Evolutionary conservation across 1,140 invertebrate species (phyloP).

Genomic region (Drosophila sp.): DNA sequence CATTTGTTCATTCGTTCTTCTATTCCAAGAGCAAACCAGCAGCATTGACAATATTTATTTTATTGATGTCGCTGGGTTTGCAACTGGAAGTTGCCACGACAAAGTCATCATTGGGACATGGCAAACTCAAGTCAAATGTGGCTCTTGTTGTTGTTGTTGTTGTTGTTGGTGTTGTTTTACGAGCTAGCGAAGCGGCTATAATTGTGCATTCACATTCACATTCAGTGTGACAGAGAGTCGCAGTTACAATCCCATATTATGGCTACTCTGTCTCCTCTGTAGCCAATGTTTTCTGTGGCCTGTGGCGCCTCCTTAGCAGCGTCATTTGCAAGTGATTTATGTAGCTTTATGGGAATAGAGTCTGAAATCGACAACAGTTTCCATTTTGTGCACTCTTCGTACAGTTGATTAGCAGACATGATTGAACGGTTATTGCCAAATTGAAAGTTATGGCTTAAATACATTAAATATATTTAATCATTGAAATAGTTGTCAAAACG

Average conservation of each 20-base stretch:
- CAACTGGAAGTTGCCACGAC: conserved; percentile 52
- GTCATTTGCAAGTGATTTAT: conserved; percentile 82
- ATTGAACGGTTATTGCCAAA: conserved; percentile 71
- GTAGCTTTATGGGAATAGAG: conserved; percentile 48
- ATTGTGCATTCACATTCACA: conserved; percentile 69
- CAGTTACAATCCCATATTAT: conserved; percentile 51
- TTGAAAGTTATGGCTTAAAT: conserved; percentile 38
- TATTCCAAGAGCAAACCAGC: conserved; percentile 18
- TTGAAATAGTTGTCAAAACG: too few species aligned
- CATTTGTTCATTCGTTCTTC: not conserved
- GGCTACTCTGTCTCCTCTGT: conserved; percentile 13
- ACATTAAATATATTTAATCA: too few species aligned
- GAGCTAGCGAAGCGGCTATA: conserved; percentile 76
- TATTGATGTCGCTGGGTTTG: conserved; percentile 71
- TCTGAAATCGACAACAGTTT: conserved; percentile 38
- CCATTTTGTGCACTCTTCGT: conserved; percentile 55
- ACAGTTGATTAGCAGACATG: conserved; percentile 74
- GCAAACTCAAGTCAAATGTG: conserved; percentile 33
- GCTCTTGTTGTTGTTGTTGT: conserved; percentile 5
- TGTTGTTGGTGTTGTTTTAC: conserved; percentile 63
- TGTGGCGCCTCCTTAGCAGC: conserved; percentile 45
- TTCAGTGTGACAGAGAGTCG: conserved; percentile 35
- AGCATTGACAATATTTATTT: conserved; percentile 76
- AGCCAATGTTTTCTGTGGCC: conserved; percentile 29
- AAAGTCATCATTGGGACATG: conserved; percentile 58